Evolutionary conservation across 2,797 vertebrate genomes (phyloP).

Genomic region (Rhinella marina): DNA sequence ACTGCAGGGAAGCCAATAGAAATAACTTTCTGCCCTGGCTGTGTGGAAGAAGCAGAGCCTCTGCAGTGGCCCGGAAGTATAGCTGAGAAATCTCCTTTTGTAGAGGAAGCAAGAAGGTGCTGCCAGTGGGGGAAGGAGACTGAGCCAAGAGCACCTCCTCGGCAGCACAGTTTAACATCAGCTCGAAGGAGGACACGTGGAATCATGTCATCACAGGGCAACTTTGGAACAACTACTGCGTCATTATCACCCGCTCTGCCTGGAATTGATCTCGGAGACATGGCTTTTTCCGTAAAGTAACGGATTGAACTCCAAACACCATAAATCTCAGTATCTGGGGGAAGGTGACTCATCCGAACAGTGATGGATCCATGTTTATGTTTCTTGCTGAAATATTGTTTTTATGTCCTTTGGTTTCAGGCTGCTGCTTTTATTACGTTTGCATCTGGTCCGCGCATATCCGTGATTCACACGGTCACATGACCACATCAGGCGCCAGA

Average conservation of each 20-base stretch:
- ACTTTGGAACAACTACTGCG: background rate
- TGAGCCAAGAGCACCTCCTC: too few relatives aligned
- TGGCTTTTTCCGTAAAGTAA: background rate
- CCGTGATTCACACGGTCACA: constrained; percentile 38
- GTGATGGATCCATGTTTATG: constrained; percentile 15
- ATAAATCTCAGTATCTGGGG: background rate
- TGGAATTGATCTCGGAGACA: background rate
- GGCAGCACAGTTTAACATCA: too few relatives aligned
- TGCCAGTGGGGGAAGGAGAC: too few relatives aligned
- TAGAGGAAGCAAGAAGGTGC: too few relatives aligned
- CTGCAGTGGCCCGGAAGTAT: too few relatives aligned
- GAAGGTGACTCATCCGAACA: constrained; percentile 12
- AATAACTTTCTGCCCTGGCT: too few relatives aligned
- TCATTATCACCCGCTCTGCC: background rate
- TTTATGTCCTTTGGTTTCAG: background rate
- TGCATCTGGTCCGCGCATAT: constrained; percentile 2
- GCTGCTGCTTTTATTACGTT: background rate
- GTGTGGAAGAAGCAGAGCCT: too few relatives aligned
- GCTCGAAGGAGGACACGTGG: too few relatives aligned
- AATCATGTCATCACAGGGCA: background rate
- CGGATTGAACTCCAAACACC: background rate
- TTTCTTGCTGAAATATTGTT: constrained; percentile 4
- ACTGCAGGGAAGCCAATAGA: too few relatives aligned
- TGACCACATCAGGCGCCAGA: constrained; percentile 16
- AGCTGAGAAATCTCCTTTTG: too few relatives aligned